phyloP scores from a whole-genome alignment of 2,888 invertebrate genomes.

The Anodontia alba region DNA sequence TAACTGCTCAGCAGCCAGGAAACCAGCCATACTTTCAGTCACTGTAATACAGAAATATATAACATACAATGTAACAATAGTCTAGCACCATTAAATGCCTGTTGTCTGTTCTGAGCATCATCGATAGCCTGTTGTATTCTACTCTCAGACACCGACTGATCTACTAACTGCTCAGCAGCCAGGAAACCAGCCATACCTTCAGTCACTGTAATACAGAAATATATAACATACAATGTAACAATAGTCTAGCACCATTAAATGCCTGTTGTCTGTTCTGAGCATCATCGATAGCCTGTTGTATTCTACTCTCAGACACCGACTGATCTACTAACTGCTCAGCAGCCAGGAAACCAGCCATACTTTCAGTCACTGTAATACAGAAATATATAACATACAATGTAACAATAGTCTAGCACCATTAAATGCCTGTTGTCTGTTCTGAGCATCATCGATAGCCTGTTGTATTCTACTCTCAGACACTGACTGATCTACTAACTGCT shows the following conservation, averaged over 20 bases:
- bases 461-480: slow-evolving; percentile 79
- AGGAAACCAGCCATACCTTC: slow-evolving; percentile 82
- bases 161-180: slow-evolving; percentile 76
- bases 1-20: slow-evolving; percentile 79
- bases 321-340: slow-evolving; percentile 77
- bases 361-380: slow-evolving; percentile 79
- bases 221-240: no score
- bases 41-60: no score
- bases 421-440: slow-evolving; percentile 68
- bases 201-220: slow-evolving; percentile 74
- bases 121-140: slow-evolving; percentile 78
- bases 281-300: slow-evolving; percentile 77
- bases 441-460: slow-evolving; percentile 76
- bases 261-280: slow-evolving; percentile 72
- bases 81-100: slow-evolving; percentile 61
- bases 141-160: slow-evolving; percentile 77
- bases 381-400: no score
- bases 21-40: slow-evolving; percentile 81
- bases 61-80: no score
- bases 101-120: slow-evolving; percentile 73
- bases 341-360: slow-evolving; percentile 81
- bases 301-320: slow-evolving; percentile 77
- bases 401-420: slow-evolving; percentile 60
- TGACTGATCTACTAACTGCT: slow-evolving; percentile 73
- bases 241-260: slow-evolving; percentile 59